Evolutionary conservation across 2,113 vertebrate genomes (phyloP), one percentile per base, ranked within the genome.

Genomic region (Gopherus flavomarginatus): DNA sequence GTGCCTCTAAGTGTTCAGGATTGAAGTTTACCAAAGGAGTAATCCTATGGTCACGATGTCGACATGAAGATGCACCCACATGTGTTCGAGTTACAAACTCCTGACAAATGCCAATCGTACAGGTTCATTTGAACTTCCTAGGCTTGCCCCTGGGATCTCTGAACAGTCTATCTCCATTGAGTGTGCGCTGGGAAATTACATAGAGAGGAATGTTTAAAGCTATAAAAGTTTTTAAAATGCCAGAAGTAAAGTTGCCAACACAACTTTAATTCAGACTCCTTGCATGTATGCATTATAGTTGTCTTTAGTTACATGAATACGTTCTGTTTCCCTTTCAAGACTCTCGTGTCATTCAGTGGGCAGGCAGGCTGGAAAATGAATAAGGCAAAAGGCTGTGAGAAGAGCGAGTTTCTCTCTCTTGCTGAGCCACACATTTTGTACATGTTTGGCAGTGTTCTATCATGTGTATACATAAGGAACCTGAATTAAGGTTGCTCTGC

Each of bases 371-470:
- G 38, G 57, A 59, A 35, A 27, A 21, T 6, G 47, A n/a, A 35
- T 10, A 3, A 1, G 0, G 12, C n/a, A 82, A n/a, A 87, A 31
- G 21, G 38, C 38, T 49, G 0, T 59, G 65, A 44, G 42, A 57
- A 56, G 7, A 85, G 4, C 10, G 75, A 44, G 62, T 0, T 2
- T 80, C n/a, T 72, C 83, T 78, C 88, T 31, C 57, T 75, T 38
- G 19, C 57, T 29, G 11, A 86, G 6, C 44, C 38, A 86, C 4
- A 5, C 17, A 38, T 84, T 87, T 77, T 83, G 35, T 3, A 31
- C 4, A 13, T 31, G 1, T 27, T 81, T 52, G 53, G 26, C 35
- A 6, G 8, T 0, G 0, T 0, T 0, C 85, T 82, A 6, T 38
- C 19, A 14, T 1, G 16, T 35, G 54, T 2, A 38, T 42, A 0